Base-by-base conservation (phyloP, 2,113 vertebrate species). In the Tachysurus fulvidraco region DNA sequence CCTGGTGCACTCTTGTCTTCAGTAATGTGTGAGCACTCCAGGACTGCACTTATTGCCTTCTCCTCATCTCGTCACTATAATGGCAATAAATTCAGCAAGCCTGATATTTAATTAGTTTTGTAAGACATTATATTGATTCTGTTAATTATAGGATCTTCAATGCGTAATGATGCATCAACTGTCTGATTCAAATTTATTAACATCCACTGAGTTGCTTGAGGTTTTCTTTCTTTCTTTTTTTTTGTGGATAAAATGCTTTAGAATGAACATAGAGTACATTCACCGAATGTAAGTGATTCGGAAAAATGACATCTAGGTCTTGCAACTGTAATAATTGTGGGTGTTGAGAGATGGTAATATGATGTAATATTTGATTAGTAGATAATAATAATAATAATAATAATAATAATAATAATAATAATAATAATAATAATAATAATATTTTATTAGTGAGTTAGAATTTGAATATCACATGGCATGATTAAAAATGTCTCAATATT, bases 61-160 rank as follows among this genome's bases (percentile, higher is more conserved):
- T 78, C 76, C 52, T 78, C 52, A 14, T 55, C 76, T 78, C 50
- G n/a, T 55, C 76, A 55, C 50, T 55, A 55, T 78, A 78, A 55
- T 78, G 76, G 76, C 76, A 55, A 78, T 78, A 78, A 78, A 78
- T 78, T 78, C 76, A 78, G 76, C 52, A 78, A 78, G 76, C 76
- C n/a, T 55, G 76, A 78, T 78, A 78, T 78, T 78, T 78, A 78
- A 78, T 78, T 78, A 78, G 76, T 78, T 78, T 78, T 78, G 16
- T 78, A 78, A 78, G 76, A 78, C 76, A 78, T 78, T 78, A 78
- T 78, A 78, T 78, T 78, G 76, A 78, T 78, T 78, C 52, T 55
- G 76, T 78, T 78, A 78, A 78, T 78, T 78, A 78, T 55, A 30
- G 76, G 76, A 78, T 78, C 50, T 78, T 78, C 25, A 36, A n/a